Percentiles rank a stretch among this genome's conserved stretches.
phyloP scores from a whole-genome alignment of 2,113 vertebrate genomes.

The Panthera tigris region DNA sequence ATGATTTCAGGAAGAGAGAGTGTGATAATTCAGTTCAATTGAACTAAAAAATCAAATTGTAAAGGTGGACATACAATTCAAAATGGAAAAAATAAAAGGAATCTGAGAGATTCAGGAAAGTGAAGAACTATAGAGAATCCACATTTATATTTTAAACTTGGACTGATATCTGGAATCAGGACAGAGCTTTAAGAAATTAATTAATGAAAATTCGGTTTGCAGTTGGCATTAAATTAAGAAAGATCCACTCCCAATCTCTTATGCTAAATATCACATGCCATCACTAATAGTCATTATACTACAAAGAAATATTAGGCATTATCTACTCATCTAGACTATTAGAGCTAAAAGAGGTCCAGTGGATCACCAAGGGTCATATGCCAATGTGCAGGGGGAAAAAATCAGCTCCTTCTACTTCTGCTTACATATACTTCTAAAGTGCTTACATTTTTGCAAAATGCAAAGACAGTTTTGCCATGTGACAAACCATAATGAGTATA shows the following conservation, averaged over 20 bases:
- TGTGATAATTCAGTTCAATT: background rate
- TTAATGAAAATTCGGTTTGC: background rate
- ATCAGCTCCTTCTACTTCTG: background rate
- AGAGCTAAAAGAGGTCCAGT: background rate
- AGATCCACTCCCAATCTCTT: background rate
- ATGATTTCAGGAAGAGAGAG: background rate
- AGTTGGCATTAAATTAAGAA: background rate
- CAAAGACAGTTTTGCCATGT: background rate
- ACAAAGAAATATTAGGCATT: background rate
- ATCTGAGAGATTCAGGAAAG: background rate
- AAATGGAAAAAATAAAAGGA: background rate
- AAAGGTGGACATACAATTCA: background rate
- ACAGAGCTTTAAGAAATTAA: background rate
- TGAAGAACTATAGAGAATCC: background rate
- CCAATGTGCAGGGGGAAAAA: background rate
- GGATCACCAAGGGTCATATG: background rate
- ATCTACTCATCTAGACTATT: background rate
- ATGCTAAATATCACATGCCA: background rate
- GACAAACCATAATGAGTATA: background rate
- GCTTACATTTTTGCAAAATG: background rate
- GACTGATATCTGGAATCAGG: background rate
- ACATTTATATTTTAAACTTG: background rate
- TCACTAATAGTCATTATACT: background rate
- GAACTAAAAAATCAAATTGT: background rate
- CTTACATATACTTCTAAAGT: background rate